phyloP scores from a whole-genome alignment of 2,113 vertebrate genomes.

The Lophius piscatorius region DNA sequence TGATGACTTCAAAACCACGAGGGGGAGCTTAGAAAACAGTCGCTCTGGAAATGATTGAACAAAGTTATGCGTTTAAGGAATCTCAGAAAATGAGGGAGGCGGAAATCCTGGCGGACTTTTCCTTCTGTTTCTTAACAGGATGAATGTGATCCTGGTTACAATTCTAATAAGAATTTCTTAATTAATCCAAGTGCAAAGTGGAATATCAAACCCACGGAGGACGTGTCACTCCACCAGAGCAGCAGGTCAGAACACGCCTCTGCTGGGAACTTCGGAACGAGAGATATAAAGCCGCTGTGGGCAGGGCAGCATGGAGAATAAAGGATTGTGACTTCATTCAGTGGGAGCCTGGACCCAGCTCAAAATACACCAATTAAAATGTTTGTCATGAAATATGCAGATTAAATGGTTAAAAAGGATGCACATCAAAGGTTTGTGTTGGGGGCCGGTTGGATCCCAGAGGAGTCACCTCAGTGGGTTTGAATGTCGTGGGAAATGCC shows the following conservation, averaged over 20 bases:
- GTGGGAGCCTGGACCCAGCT: slow-evolving; percentile 59
- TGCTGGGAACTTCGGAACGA: slow-evolving; percentile 68
- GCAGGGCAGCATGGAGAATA: slow-evolving; percentile 68
- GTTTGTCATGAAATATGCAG: slow-evolving; percentile 77
- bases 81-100: slow-evolving; percentile 49
- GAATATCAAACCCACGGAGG: slow-evolving; percentile 75
- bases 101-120: slow-evolving; percentile 67
- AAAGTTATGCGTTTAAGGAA: slow-evolving; percentile 72
- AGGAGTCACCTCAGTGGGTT: slow-evolving; percentile 64
- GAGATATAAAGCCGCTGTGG: slow-evolving; percentile 60
- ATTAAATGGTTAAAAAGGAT: slow-evolving; percentile 77
- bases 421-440: slow-evolving; percentile 72
- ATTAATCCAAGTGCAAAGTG: slow-evolving; percentile 81
- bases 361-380: slow-evolving; percentile 75
- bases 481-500: slow-evolving; percentile 58
- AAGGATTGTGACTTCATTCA: slow-evolving; percentile 67
- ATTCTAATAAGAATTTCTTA: slow-evolving; percentile 82
- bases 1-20: slow-evolving; percentile 75
- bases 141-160: slow-evolving; percentile 75
- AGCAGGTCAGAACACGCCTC: slow-evolving; percentile 75
- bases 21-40: slow-evolving; percentile 74
- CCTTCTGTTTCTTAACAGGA: slow-evolving; percentile 80
- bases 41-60: slow-evolving; percentile 73
- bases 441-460: slow-evolving; percentile 56
- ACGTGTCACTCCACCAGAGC: slow-evolving; percentile 70